Base-by-base conservation (phyloP, 2,888 invertebrate species). In the Parnassius smintheus region DNA sequence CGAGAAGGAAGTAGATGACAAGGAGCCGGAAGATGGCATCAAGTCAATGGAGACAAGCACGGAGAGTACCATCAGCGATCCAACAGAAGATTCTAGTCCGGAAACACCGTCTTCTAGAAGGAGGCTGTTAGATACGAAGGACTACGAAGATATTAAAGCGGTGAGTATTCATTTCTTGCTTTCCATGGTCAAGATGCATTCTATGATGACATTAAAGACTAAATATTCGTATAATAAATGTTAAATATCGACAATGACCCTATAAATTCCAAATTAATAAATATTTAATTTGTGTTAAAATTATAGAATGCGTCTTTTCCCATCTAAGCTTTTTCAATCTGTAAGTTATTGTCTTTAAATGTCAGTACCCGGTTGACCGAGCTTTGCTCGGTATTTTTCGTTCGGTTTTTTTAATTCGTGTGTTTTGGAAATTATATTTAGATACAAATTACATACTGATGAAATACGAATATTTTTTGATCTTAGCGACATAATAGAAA, bases 11-110 rank as follows among this genome's bases (percentile, higher is more conserved):
- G 73, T 72, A 13, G 82, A 83, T 2, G 80, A 80, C 13, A 76
- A 80, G 65, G 78, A 77, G 2, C 72, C 70, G 62, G 81, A 82
- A 48, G 83, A 91, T 59, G 87, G 80, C 49, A 74, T 78, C 0
- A 89, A 86, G 54, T 86, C 88, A 1, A 91, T 91, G 91, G 91
- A 91, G 56, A 89, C 88, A 0, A 91, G 89, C 66, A 88, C 91
- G 2, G 91, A 91, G 57, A 89, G 90, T 63, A 89, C 89, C 0
- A 74, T 88, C 9, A 91, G 91, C 70, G 91, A 88, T 61, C 76
- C 80, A 0, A 85, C 85, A 10, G 90, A 88, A 66, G 89, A 91
- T 56, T 76, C 82, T 0, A 90, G 86, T 68, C 88, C 89, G 0
- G 90, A 87, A 61, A 86, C 89, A 2, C 84, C 91, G 9, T 80